Evolutionary conservation across 2,113 vertebrate genomes (phyloP).

Genomic region (Phalacrocorax carbo): DNA sequence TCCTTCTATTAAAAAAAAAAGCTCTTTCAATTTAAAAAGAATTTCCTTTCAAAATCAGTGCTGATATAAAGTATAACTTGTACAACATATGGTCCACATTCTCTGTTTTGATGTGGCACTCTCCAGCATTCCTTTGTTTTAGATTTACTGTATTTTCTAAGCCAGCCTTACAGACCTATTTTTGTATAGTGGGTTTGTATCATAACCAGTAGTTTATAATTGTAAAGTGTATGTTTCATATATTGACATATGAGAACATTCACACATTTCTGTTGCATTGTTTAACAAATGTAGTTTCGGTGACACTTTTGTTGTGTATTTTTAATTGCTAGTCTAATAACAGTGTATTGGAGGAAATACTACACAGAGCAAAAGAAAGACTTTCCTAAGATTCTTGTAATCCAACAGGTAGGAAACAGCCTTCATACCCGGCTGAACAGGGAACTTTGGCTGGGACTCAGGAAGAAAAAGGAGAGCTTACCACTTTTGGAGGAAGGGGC

Average conservation of each 20-base stretch:
- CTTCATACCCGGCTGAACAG: too few species aligned
- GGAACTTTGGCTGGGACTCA: too few species aligned
- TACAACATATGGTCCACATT: background rate
- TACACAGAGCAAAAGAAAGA: background rate
- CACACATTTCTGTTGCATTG: background rate
- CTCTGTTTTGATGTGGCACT: background rate
- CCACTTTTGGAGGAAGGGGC: too few species aligned
- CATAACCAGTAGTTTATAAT: background rate
- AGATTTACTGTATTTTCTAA: background rate
- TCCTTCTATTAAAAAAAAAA: background rate
- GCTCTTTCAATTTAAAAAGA: background rate
- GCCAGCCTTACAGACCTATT: background rate
- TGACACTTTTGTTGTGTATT: background rate
- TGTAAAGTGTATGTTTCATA: background rate
- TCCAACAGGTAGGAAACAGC: background rate
- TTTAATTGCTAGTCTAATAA: background rate
- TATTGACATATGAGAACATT: background rate
- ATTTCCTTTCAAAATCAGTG: background rate
- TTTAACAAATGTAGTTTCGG: background rate
- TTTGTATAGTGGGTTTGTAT: background rate
- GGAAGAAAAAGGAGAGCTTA: too few species aligned
- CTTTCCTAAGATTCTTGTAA: background rate
- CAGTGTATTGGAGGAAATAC: background rate
- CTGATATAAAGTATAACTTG: background rate
- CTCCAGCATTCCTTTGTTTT: background rate